Evolutionary conservation across 1,140 invertebrate species (phyloP).

Genomic region (Probaryconus sp.): DNA sequence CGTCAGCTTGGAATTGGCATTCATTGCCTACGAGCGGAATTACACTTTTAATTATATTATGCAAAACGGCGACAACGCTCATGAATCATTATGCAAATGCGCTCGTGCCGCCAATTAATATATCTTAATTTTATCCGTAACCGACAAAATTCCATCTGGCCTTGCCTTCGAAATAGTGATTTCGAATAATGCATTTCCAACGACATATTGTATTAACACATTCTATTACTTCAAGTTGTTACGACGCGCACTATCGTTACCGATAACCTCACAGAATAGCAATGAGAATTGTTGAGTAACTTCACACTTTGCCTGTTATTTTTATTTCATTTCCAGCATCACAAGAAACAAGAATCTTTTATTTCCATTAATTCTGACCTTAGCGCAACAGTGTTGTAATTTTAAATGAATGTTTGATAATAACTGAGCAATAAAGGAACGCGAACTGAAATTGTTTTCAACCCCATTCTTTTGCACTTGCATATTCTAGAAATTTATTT

Average conservation of each 20-base stretch:
- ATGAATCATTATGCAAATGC: slow-evolving; percentile 48
- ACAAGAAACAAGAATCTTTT: slow-evolving; percentile 22
- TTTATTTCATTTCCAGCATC: slow-evolving; percentile 17
- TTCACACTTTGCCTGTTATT: slow-evolving; percentile 16
- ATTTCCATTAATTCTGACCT: slow-evolving; percentile 42
- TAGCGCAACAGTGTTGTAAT: slow-evolving; percentile 22
- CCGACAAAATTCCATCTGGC: slow-evolving; percentile 41
- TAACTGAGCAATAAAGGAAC: slow-evolving; percentile 31
- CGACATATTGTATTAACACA: slow-evolving; percentile 72
- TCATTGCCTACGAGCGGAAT: slow-evolving; percentile 34
- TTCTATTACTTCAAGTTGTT: slow-evolving; percentile 71
- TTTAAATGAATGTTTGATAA: slow-evolving; percentile 29
- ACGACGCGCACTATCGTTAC: slow-evolving; percentile 63
- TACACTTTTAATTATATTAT: slow-evolving; percentile 44
- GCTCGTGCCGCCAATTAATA: slow-evolving; percentile 38
- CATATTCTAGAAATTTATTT: not conserved
- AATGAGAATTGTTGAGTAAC: slow-evolving; percentile 35
- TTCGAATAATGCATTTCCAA: slow-evolving; percentile 60
- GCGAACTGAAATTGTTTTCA: slow-evolving; percentile 5
- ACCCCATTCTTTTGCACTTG: not conserved
- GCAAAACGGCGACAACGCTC: slow-evolving; percentile 32
- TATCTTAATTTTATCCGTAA: slow-evolving; percentile 46
- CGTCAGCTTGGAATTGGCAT: slow-evolving; percentile 33
- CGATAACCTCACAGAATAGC: slow-evolving; percentile 66
- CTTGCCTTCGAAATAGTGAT: slow-evolving; percentile 9